Evolutionary conservation across 2,113 vertebrate species (phyloP).

Genomic region (Sphaerodactylus townsendi): DNA sequence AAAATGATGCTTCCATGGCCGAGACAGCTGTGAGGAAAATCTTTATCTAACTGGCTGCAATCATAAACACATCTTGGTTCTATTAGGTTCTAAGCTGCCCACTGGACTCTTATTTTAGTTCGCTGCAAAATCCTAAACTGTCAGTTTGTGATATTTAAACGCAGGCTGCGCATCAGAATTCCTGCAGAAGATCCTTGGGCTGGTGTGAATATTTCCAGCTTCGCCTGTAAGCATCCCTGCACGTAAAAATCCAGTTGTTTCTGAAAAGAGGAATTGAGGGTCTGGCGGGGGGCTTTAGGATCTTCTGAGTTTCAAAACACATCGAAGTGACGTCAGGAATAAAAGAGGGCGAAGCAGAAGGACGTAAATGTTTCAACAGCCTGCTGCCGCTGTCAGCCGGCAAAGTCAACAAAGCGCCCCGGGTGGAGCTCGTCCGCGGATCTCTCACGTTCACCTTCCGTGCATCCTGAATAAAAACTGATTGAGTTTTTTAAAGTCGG

Average conservation of each 20-base stretch:
- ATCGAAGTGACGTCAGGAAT: conserved; percentile 17
- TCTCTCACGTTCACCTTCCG: conserved; percentile 67
- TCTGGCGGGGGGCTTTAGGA: neutral
- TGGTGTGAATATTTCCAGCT: neutral
- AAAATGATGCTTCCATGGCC: too few species aligned
- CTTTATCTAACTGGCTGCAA: too few species aligned
- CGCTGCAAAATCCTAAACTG: too few species aligned
- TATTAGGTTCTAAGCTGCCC: too few species aligned
- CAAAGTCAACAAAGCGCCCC: conserved; percentile 52
- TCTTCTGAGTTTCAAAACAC: conserved; percentile 11
- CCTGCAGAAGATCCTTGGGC: too few species aligned
- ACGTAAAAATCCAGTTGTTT: neutral
- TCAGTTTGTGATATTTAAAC: too few species aligned
- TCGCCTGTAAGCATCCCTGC: neutral
- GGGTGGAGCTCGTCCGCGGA: conserved; percentile 50
- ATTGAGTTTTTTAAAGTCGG: conserved; percentile 73
- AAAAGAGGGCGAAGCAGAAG: neutral
- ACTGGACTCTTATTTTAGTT: too few species aligned
- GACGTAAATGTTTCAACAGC: conserved; percentile 62
- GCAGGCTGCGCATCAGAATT: too few species aligned
- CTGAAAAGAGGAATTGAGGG: neutral
- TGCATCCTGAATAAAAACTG: conserved; percentile 65
- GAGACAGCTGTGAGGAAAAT: too few species aligned
- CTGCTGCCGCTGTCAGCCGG: conserved; percentile 49
- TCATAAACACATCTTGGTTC: too few species aligned